Base-by-base conservation (phyloP, 1,140 invertebrate genomes). In the Scaptomyza montana region DNA sequence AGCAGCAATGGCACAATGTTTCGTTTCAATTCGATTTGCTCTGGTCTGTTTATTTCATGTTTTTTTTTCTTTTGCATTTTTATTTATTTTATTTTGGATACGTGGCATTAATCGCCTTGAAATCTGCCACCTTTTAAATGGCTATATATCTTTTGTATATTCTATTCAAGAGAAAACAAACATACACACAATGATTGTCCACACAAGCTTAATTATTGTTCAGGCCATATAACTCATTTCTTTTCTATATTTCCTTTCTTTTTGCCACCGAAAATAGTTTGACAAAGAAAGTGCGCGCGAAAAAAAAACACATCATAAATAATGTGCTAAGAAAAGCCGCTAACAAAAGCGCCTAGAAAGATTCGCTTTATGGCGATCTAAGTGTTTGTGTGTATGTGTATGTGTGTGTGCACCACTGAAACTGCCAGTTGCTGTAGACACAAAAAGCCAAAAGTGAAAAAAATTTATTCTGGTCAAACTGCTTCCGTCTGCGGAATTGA, bases 381-480 rank as follows among this genome's bases (percentile, higher is more conserved):
- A 9, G 21, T 46, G 13, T 59, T 21, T 54, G 49, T 68, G 53
- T 61, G 30, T 68, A 30, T 21, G 39, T 54, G 39, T 65, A 28
- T 67, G 36, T 30, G 30, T 16, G 36, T 46, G 73, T 50, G 51
- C 56, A 13, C 55, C 70, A 65, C 57, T 55, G 43, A 30, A 57
- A 54, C 41, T 49, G 41, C 56, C 33, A 47, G 7, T 57, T 21
- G 36, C 9, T 28, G 36, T 33, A 36, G 21, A 65, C 46, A 75
- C 33, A 62, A 66, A 77, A 73, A 71, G 78, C 63, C 68, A 56
- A 77, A 62, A 81, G 75, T 78, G 74, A 57, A 82, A 87, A 74
- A 87, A 87, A 76, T 82, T 71, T 77, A 79, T 87, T 87, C 79
- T 87, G 77, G 82, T 86, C 82, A 86, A 86, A 78, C 82, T 65